Conservation (phyloP, 2,888 invertebrate species). For the Malacosoma neustria region DNA sequence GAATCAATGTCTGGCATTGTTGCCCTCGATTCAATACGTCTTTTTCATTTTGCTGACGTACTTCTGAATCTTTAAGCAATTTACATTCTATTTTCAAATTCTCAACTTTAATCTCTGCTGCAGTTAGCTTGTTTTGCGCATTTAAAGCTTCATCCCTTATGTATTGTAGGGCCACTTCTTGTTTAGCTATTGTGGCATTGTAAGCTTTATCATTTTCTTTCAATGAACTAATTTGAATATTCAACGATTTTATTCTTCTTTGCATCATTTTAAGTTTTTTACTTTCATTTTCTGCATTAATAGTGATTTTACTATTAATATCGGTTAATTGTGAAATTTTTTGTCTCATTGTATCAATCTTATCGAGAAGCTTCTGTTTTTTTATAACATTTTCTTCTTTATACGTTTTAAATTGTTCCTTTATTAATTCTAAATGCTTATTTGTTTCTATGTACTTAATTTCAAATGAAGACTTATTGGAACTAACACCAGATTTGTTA, state of each 20-base stretch:
- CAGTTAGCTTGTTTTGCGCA: conserved; percentile 80
- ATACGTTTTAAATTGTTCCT: conserved; percentile 89
- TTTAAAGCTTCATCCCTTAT: conserved; percentile 86
- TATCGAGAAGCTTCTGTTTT: conserved; percentile 87
- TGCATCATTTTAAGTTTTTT: conserved; percentile 88
- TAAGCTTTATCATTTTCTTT: conserved; percentile 92
- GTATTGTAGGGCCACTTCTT: conserved; percentile 87
- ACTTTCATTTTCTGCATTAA: conserved; percentile 88
- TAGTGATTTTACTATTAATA: conserved; percentile 85
- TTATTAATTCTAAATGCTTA: conserved; percentile 81
- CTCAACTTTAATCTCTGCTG: conserved; percentile 84
- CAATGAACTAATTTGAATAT: conserved; percentile 88
- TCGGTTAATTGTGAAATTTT: conserved; percentile 83
- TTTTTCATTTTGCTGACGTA: conserved; percentile 86
- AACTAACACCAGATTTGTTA: conserved; percentile 26
- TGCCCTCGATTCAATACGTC: conserved; percentile 86
- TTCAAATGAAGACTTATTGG: conserved; percentile 41
- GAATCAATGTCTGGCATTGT: conserved; percentile 84
- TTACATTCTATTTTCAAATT: conserved; percentile 86
- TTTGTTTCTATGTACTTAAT: conserved; percentile 72
- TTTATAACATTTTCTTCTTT: conserved; percentile 90
- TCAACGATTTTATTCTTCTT: conserved; percentile 83
- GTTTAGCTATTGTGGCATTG: conserved; percentile 85
- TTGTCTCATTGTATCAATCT: conserved; percentile 85
- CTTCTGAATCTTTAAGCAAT: conserved; percentile 83